Base-by-base conservation (phyloP, 2,113 vertebrate species). In the Gavia stellata region DNA sequence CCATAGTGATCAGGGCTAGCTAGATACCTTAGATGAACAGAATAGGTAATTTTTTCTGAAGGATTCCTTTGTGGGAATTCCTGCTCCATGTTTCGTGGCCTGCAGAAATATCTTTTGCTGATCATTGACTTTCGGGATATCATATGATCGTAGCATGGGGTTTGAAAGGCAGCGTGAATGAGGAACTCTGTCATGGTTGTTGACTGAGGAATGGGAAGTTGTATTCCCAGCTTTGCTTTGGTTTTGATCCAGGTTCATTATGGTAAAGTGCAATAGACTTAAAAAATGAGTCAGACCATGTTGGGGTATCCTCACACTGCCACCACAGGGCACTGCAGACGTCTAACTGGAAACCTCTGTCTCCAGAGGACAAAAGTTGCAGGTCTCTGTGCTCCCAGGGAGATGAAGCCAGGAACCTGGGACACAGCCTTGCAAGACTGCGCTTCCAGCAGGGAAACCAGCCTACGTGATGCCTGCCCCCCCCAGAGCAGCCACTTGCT, bases 401-500 rank as follows among this genome's bases (percentile, higher is more conserved):
- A 59, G 15, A 21, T 21, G 70, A 81, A 55, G 59, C 25, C 0
- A 1, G 62, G 13, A 75, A 49, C 16, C 5, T 28, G 40, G 50
- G 45, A 50, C 17, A 6, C 45, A 65, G 7, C 29, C 31, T 44
- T 0, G 1, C 44, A 15, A 10, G 21, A 23, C 56, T 31, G 20
- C 3, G 6, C 50, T 67, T 58, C 6, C 45, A 63, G 36, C 63
- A 23, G 17, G 29, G 36, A 72, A n/a, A 42, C 38, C 58, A 59
- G 44, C 29, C 56, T 8, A 0, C 0, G 1, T 6, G 56, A 18
- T 70, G 14, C 50, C 68, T 53, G 34, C n/a, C 16, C 8, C 23
- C 23, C 17, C 36, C 0, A 1, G 21, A 62, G 62, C 36, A 47
- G 59, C 61, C 0, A 0, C 55, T n/a, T 23, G 20, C 56, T 86